Conservation (phyloP, 2,797 vertebrate genomes). For the Bradypodion ventrale region DNA sequence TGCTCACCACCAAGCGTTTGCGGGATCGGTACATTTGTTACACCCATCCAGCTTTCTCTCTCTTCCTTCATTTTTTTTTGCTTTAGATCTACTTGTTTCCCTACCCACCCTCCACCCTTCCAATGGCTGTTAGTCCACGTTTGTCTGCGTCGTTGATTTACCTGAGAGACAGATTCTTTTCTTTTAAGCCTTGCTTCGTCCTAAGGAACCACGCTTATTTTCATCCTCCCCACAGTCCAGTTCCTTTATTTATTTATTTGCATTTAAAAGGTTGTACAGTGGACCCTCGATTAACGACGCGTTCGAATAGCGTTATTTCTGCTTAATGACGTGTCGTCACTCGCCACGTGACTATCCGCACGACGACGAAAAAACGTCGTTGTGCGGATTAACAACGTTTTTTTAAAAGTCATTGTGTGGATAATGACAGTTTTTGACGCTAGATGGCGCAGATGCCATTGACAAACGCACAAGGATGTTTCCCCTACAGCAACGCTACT, state of each 20-base stretch:
- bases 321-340: no score
- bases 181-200: slow-evolving; percentile 70
- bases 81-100: slow-evolving; percentile 54
- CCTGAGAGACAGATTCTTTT: slow-evolving; percentile 72
- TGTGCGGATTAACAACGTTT: no score
- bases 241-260: slow-evolving; percentile 53
- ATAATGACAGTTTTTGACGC: no score
- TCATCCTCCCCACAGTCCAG: neutral
- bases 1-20: slow-evolving; percentile 60
- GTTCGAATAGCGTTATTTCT: no score
- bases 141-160: slow-evolving; percentile 73
- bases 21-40: slow-evolving; percentile 66
- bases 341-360: no score
- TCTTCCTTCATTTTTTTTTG: slow-evolving; percentile 49
- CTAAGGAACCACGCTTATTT: slow-evolving; percentile 60
- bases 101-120: slow-evolving; percentile 20
- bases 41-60: slow-evolving; percentile 52
- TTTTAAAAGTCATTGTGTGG: no score
- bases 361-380: no score
- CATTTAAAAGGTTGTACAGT: neutral
- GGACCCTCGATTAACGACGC: no score
- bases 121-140: slow-evolving; percentile 72
- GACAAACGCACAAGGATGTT: no score
- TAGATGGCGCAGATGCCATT: no score
- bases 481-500: no score